phyloP scores from a whole-genome alignment of 2,888 invertebrate species.

The Ptilodon capucinus region DNA sequence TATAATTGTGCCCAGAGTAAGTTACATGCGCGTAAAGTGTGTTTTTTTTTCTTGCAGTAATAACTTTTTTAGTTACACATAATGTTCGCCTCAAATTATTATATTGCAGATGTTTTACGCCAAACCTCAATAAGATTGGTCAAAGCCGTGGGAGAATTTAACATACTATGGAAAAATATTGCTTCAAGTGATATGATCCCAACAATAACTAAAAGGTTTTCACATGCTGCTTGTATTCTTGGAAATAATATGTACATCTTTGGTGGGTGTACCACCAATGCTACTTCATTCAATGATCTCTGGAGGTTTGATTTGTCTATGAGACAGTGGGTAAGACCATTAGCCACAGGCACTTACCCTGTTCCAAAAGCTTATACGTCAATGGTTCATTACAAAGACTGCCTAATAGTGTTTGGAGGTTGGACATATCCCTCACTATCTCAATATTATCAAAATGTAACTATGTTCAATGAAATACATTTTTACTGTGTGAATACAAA shows the following conservation, averaged over 20 bases:
- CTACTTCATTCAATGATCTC: conserved; percentile 98
- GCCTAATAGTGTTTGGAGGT: conserved; percentile 95
- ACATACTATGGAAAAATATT: conserved; percentile 88
- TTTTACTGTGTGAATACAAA: conserved; percentile 91
- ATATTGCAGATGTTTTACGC: conserved; percentile 87
- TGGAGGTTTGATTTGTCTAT: conserved; percentile 96
- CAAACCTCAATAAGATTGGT: conserved; percentile 88
- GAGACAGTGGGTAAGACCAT: conserved; percentile 91
- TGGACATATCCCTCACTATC: conserved; percentile 96
- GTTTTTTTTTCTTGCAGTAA: not conserved
- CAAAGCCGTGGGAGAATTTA: conserved; percentile 89
- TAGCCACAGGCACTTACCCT: conserved; percentile 93
- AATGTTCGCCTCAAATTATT: not conserved
- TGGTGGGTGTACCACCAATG: conserved; percentile 96
- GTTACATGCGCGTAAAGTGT: conserved; percentile 42
- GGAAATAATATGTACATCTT: conserved; percentile 96
- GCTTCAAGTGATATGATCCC: conserved; percentile 83
- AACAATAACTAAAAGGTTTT: conserved; percentile 95
- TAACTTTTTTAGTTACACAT: not conserved
- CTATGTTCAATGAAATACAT: conserved; percentile 96
- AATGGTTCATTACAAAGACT: conserved; percentile 93
- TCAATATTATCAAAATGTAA: conserved; percentile 92
- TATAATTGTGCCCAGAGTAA: conserved; percentile 91
- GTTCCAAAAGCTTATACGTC: conserved; percentile 98
- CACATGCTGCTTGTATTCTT: conserved; percentile 93